Percentiles rank a stretch among this genome's conserved stretches.
Conservation (phyloP, 1,140 invertebrate genomes). For the Zaprionus lachaisei region DNA sequence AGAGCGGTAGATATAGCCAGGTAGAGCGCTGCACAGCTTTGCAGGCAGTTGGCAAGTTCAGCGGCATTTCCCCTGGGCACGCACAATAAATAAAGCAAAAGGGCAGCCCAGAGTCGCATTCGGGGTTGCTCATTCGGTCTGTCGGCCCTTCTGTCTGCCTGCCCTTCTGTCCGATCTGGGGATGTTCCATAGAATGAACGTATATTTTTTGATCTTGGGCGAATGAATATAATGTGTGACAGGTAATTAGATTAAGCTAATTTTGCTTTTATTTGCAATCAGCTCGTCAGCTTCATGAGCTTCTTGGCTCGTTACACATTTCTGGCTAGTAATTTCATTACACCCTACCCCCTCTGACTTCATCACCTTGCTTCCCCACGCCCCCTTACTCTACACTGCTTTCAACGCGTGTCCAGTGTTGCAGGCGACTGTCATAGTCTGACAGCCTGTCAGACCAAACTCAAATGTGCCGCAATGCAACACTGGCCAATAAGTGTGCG, state of each 20-base stretch:
- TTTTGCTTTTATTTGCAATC: conserved; percentile 78
- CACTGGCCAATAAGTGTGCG: conserved; percentile 42
- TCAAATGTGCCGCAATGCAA: conserved; percentile 70
- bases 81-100: conserved; percentile 69
- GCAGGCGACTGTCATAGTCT: conserved; percentile 47
- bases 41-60: conserved; percentile 34
- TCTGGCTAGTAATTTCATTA: conserved; percentile 72
- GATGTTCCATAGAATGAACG: conserved; percentile 21
- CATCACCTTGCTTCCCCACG: too few relatives aligned
- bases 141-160: not conserved
- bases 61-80: conserved; percentile 55
- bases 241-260: conserved; percentile 84
- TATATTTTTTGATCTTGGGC: conserved; percentile 8
- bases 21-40: conserved; percentile 55
- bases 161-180: not conserved
- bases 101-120: conserved; percentile 15
- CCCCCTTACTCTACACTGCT: not conserved
- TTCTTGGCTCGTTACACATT: conserved; percentile 40
- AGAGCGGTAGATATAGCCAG: not conserved
- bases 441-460: conserved; percentile 17
- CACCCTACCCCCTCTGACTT: conserved; percentile 1
- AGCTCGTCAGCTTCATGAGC: conserved; percentile 24
- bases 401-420: conserved; percentile 32
- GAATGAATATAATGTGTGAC: conserved; percentile 70
- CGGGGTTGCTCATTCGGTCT: conserved; percentile 3